These are phyloP conservation scores for Drosophila santomea DNA, from an alignment of 1,140 invertebrate species.

Conservation along the genomic window DNA sequence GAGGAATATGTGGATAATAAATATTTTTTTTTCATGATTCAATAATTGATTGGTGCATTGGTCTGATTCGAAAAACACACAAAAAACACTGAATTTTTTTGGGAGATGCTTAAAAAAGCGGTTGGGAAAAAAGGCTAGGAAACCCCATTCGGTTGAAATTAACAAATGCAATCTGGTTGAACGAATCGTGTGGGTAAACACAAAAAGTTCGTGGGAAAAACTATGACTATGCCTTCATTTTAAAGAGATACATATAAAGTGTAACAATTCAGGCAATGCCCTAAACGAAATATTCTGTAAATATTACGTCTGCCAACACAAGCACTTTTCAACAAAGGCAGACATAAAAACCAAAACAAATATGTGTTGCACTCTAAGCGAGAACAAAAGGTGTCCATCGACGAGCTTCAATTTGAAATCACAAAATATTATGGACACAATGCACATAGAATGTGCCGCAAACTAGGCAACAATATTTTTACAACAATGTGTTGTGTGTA, in stretches of 20 bases:
- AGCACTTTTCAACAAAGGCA: background rate
- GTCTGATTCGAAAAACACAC: background rate
- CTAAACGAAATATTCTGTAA: background rate
- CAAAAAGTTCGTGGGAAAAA: background rate
- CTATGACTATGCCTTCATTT: background rate
- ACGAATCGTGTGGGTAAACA: conserved; percentile 9
- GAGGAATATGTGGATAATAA: conserved; percentile 4
- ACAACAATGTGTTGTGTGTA: background rate
- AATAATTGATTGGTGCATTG: conserved; percentile 31
- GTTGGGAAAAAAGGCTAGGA: no score
- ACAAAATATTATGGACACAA: conserved; percentile 2
- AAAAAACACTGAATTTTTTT: conserved; percentile 9
- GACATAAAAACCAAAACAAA: background rate
- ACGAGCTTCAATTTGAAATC: conserved; percentile 2
- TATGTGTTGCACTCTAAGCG: background rate
- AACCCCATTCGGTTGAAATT: background rate
- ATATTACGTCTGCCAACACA: background rate
- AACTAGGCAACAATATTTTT: conserved; percentile 2
- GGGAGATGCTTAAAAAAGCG: background rate
- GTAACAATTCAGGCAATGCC: background rate
- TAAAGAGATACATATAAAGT: background rate
- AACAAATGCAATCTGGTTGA: conserved; percentile 22
- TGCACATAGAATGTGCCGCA: background rate
- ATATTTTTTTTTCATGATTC: conserved; percentile 22
- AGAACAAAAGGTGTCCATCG: background rate